phyloP scores from a whole-genome alignment of 1,140 invertebrate species.

The Anthonomus grandis region DNA sequence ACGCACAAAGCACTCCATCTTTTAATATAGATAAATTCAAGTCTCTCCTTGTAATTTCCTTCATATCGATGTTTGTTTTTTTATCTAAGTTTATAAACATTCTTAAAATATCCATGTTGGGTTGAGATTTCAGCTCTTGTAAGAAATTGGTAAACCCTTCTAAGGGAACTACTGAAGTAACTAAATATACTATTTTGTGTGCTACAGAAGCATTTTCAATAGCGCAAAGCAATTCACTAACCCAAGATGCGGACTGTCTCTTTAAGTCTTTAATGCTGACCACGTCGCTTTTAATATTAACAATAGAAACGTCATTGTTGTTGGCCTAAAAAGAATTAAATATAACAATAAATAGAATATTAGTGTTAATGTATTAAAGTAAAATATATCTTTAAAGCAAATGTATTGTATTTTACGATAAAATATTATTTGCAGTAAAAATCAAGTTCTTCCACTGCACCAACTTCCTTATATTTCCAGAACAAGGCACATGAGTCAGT shows the following conservation, averaged over 20 bases:
- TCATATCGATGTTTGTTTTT: conserved; percentile 27
- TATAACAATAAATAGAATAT: neutral
- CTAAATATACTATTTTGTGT: conserved; percentile 33
- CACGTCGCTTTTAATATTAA: conserved; percentile 39
- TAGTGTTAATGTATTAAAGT: no score
- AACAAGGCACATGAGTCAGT: no score
- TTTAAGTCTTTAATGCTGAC: conserved; percentile 40
- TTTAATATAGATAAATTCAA: conserved; percentile 35
- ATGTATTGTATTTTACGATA: no score
- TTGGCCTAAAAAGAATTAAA: conserved; percentile 19
- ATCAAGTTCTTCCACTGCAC: no score
- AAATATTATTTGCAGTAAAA: no score
- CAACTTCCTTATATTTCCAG: no score
- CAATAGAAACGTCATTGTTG: conserved; percentile 16
- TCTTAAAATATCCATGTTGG: conserved; percentile 30
- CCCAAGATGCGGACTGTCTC: conserved; percentile 35
- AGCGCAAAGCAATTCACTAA: conserved; percentile 33
- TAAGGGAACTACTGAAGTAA: conserved; percentile 33
- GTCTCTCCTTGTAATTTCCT: conserved; percentile 33
- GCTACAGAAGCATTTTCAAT: conserved; percentile 19
- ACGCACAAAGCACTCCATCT: conserved; percentile 32
- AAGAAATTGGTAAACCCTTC: conserved; percentile 42
- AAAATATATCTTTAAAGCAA: no score
- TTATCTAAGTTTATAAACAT: conserved; percentile 41
- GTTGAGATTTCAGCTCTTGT: conserved; percentile 27